Evolutionary conservation across 2,888 invertebrate species (phyloP).

Genomic region (Scaptomyza reducta): DNA sequence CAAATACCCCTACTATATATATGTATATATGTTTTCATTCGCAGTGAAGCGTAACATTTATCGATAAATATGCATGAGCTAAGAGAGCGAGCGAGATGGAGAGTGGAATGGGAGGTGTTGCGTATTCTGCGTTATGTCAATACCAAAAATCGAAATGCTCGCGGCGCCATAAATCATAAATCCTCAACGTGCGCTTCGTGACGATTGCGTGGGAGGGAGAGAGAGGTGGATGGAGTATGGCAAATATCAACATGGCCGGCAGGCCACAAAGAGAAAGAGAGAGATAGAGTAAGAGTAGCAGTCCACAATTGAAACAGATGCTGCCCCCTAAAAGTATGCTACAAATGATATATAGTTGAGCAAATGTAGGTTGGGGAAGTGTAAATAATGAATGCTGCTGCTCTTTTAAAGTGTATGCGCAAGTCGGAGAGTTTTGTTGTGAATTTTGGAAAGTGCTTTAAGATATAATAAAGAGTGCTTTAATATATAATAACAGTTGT

Average conservation of each 20-base stretch:
- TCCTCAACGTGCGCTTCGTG: slow-evolving; percentile 18
- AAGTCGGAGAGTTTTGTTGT: too few relatives aligned
- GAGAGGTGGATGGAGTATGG: neutral
- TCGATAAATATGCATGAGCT: slow-evolving; percentile 31
- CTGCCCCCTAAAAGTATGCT: slow-evolving; percentile 40
- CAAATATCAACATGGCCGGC: neutral
- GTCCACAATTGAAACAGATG: slow-evolving; percentile 37
- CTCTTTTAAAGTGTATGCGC: neutral
- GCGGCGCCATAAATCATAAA: slow-evolving; percentile 44
- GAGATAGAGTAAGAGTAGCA: neutral
- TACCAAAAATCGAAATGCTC: slow-evolving; percentile 39
- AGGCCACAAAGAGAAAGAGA: neutral
- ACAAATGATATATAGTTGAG: neutral
- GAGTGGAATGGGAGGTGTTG: neutral
- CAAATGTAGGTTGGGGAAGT: too few relatives aligned
- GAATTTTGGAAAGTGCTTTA: too few relatives aligned
- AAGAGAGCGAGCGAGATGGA: neutral
- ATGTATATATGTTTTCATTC: neutral
- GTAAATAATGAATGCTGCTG: too few relatives aligned
- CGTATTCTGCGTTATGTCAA: slow-evolving; percentile 41
- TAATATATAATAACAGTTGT: neutral
- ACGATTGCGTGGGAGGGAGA: neutral
- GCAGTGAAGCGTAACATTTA: slow-evolving; percentile 30
- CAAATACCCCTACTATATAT: neutral
- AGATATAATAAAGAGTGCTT: neutral